Evolutionary conservation across 1,140 invertebrate genomes (phyloP).

Genomic region (Dendrolimus punctatus): DNA sequence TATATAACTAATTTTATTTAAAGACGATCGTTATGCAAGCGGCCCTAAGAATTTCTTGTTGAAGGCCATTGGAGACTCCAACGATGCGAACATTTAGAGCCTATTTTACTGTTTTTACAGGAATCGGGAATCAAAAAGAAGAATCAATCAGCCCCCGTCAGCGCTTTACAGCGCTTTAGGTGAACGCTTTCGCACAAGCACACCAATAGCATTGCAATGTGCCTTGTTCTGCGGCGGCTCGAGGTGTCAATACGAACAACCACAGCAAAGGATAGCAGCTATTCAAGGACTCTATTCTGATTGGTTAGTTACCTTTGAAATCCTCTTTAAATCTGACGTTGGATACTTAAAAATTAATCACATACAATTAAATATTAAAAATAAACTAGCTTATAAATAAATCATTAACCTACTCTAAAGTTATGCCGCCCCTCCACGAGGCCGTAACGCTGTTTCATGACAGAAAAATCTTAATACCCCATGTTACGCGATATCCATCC

Average conservation of each 20-base stretch:
- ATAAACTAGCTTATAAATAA: too few species aligned
- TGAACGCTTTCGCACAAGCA: slow-evolving; percentile 50
- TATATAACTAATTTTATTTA: too few species aligned
- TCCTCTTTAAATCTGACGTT: not conserved
- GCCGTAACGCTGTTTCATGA: too few species aligned
- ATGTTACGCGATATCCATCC: too few species aligned
- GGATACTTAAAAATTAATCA: not conserved
- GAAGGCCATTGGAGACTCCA: too few species aligned
- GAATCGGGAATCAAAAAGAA: slow-evolving; percentile 40
- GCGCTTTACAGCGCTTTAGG: slow-evolving; percentile 53
- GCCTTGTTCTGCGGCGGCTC: slow-evolving; percentile 87
- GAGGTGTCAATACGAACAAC: slow-evolving; percentile 86
- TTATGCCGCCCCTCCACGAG: too few species aligned
- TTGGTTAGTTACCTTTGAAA: slow-evolving; percentile 75
- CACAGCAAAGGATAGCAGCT: slow-evolving; percentile 79
- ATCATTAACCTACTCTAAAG: too few species aligned
- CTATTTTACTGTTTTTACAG: slow-evolving; percentile 12
- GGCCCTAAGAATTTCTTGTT: too few species aligned
- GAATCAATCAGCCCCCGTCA: slow-evolving; percentile 45
- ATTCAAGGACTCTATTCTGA: slow-evolving; percentile 87
- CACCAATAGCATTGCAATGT: slow-evolving; percentile 81
- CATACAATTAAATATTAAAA: not conserved
- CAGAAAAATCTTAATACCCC: too few species aligned
- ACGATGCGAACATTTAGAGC: too few species aligned
- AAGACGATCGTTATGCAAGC: too few species aligned